A percentile compares a stretch with the other conserved stretches of the same genome.
These are phyloP conservation scores for Origma solitaria DNA, from an alignment of 2,113 vertebrate species.

Conservation along the genomic window DNA sequence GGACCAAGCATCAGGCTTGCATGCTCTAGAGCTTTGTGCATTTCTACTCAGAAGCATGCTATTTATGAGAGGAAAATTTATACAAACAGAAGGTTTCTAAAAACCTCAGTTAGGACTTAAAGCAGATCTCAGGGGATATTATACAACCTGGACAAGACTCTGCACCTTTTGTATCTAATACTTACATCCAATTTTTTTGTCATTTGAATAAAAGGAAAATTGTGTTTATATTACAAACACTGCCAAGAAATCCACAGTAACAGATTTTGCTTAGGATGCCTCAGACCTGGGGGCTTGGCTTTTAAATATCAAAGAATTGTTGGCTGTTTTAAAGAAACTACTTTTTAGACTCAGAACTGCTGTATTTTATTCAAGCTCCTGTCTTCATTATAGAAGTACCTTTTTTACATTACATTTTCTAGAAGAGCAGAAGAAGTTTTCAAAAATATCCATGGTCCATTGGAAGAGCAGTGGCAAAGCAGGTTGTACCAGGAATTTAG, in stretches of 20 bases:
- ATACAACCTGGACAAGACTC: background rate
- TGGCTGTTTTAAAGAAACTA: background rate
- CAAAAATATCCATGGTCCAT: background rate
- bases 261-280: background rate
- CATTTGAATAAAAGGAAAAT: background rate
- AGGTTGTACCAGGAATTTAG: fast-evolving
- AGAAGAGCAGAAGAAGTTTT: background rate
- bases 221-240: background rate
- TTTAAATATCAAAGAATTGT: background rate
- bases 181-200: background rate
- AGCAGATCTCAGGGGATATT: background rate
- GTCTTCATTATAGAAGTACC: background rate
- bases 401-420: background rate
- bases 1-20: background rate
- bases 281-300: background rate
- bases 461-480: background rate
- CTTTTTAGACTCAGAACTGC: background rate
- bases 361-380: background rate
- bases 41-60: background rate
- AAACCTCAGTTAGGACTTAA: background rate
- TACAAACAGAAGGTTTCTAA: background rate
- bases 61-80: background rate
- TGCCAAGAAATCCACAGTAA: background rate
- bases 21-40: background rate
- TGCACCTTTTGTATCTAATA: background rate